Evolutionary conservation across 2,113 vertebrate genomes (phyloP).

Genomic region (Brienomyrus brachyistius): DNA sequence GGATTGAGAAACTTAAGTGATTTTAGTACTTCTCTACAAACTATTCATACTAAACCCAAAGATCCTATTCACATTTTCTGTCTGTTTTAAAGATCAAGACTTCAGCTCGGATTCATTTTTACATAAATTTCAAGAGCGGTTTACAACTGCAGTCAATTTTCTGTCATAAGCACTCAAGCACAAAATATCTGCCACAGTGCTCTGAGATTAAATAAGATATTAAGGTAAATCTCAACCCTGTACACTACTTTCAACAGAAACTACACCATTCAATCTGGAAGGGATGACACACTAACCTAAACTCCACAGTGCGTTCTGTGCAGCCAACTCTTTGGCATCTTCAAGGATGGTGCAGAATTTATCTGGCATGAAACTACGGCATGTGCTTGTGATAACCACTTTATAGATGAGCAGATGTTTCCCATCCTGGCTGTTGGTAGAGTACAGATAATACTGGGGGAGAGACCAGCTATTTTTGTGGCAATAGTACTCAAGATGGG

Average conservation of each 20-base stretch:
- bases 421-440: slow-evolving; percentile 71
- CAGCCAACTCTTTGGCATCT: slow-evolving; percentile 85
- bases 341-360: slow-evolving; percentile 79
- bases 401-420: slow-evolving; percentile 72
- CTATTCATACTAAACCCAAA: not conserved
- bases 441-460: slow-evolving; percentile 85
- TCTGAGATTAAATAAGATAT: not conserved
- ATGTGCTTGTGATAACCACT: slow-evolving; percentile 70
- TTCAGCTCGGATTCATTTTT: not conserved
- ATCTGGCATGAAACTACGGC: slow-evolving; percentile 76
- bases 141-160: not conserved
- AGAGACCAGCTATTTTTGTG: slow-evolving; percentile 74
- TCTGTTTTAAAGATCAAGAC: not conserved
- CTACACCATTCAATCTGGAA: not conserved
- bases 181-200: not conserved
- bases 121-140: not conserved
- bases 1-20: not conserved
- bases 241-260: not conserved
- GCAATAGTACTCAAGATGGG: slow-evolving; percentile 85
- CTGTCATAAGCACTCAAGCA: not conserved
- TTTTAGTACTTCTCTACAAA: not conserved
- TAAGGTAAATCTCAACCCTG: not conserved
- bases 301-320: slow-evolving; percentile 74
- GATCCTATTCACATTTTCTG: not conserved
- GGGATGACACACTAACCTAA: slow-evolving; percentile 64